Evolutionary conservation across 2,888 invertebrate genomes (phyloP), one percentile per base, ranked within the genome.

Genomic region (Thymelicus sylvestris): DNA sequence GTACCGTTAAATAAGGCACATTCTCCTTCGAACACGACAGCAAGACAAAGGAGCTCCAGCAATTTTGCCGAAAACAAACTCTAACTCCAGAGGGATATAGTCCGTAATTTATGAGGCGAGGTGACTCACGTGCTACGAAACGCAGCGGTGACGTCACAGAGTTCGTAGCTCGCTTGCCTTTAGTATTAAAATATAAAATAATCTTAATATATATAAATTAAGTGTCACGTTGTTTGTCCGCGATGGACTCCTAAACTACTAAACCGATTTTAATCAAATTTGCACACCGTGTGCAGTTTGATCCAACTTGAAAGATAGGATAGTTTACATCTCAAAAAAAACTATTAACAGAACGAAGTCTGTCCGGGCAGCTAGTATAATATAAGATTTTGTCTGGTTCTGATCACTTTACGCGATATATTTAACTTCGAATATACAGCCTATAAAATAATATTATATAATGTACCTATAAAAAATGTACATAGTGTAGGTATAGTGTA

Each of bases 31-130:
- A 73, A 75, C 66, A 59, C 70, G 71, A 71, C 74, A 74, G 72
- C 82, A 89, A 93, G 91, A 93, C 93, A 93, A 93, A 93, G 93
- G 86, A 92, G 86, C 86, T 80, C 84, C 77, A 84, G 84, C 87
- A 88, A 91, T 91, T 91, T 89, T 86, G 86, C 86, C 88, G 85
- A 92, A 93, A 92, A 92, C 88, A 88, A 90, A 93, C 92, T 90
- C 88, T 93, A 92, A 91, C 88, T 88, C 87, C 83, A 89, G 86
- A 80, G 91, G 87, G 91, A 89, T 92, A 93, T 91, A 91, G 93
- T 89, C 89, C 84, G 88, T 90, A 91, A 91, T 92, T 91, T 92
- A 91, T 90, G 86, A 85, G 85, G 82, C 86, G 83, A 80, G 83
- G 82, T 84, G 86, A 84, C 83, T 92, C 90, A 90, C 92, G 90